Base-by-base conservation (phyloP, 2,888 invertebrate genomes). In the Drosophila mayaguana region DNA sequence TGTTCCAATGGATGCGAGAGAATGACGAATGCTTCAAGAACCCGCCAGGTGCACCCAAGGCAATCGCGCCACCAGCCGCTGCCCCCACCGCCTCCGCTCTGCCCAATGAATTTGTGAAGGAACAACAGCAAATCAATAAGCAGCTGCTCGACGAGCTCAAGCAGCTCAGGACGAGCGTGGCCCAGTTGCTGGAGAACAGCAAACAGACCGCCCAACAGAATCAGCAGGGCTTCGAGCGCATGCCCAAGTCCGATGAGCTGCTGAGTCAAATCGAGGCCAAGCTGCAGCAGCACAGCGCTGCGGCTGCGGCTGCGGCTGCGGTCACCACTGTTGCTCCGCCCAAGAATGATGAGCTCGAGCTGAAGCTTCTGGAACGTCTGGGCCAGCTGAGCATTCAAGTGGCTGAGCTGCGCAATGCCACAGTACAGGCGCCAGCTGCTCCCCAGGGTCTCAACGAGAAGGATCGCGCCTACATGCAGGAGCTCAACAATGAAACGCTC, bases 401-500 rank as follows among this genome's bases (percentile, higher is more conserved):
- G 46, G 91, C 92, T 0, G 76, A 82, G 38, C 56, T 91, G 5
- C 86, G 87, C 8, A 93, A 93, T 22, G 93, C 61, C 1, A 61
- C 81, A 0, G 72, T 86, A 0, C 20, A 63, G 14, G 61, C 63
- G 1, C 60, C 78, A 9, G 18, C 70, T 3, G 32, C 48, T 8
- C 40, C 75, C 1, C 66, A 77, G n/a, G 89, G 81, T 5, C 87
- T 94, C 91, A 73, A 93, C 91, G 75, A 91, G 89, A 56, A 86
- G 91, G 80, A 92, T 93, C 54, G 93, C 91, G 59, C 94, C 92
- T 91, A 94, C 93, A 91, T 96, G 2, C 93, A 94, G 64, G 92
- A 93, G 14, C 89, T 94, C 38, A 94, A 94, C 72, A 96, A 96
- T 90, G 93, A 94, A 59, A 96, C 96, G 0, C 91, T 95, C 48